Percentiles rank a stretch among this genome's conserved stretches.
Conservation (phyloP, 2,888 invertebrate species). For the Nemurella pictetii region DNA sequence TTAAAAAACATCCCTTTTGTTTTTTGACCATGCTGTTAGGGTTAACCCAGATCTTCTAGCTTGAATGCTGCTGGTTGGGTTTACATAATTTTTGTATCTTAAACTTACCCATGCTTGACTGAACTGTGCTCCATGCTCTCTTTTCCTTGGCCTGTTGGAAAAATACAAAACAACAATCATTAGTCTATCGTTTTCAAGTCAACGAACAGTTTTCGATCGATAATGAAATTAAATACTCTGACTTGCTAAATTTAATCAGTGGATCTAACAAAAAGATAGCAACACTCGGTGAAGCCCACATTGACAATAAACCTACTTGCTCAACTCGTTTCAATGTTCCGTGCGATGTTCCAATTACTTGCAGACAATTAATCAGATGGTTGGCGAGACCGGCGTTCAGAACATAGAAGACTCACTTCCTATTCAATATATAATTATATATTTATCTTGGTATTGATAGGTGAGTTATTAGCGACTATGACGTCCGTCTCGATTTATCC, state of each 20-base stretch:
- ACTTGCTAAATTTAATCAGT: neutral
- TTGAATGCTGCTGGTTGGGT: too few relatives aligned
- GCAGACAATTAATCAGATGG: neutral
- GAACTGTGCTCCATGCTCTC: conserved; percentile 51
- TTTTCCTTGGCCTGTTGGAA: conserved; percentile 52
- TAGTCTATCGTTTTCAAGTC: neutral
- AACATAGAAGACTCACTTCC: neutral
- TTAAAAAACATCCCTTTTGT: too few relatives aligned
- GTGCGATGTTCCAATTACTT: neutral
- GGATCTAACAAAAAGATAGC: neutral
- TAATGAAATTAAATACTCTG: neutral
- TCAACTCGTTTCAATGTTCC: neutral
- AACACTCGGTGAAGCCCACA: neutral
- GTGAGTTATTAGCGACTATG: neutral
- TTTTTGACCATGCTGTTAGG: too few relatives aligned
- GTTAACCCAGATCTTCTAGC: too few relatives aligned
- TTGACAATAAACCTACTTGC: neutral
- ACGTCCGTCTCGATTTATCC: neutral
- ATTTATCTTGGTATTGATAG: neutral
- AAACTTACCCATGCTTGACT: conserved; percentile 51
- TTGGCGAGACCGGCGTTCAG: neutral
- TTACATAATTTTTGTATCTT: too few relatives aligned
- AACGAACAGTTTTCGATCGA: neutral
- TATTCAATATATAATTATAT: neutral
- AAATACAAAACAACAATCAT: conserved; percentile 16